These are phyloP conservation scores for Pegea sp. DNA, from an alignment of 23 tunicate genomes.

Conservation along the genomic window DNA sequence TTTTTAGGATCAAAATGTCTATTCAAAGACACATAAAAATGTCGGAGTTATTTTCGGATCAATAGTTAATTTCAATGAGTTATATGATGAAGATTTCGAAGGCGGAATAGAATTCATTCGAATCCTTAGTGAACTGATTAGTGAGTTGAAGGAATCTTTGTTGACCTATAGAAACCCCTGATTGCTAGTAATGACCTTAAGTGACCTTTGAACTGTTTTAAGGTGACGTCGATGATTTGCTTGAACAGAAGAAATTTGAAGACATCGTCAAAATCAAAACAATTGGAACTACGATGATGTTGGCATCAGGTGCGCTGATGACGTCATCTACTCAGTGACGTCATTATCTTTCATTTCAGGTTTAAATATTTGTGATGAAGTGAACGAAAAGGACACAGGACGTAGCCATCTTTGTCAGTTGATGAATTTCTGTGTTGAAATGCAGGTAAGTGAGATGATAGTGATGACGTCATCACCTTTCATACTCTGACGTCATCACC, in stretches of 20 bases:
- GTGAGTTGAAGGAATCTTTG: conserved; percentile 24
- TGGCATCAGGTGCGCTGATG: conserved; percentile 54
- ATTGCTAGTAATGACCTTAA: no score
- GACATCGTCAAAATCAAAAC: conserved; percentile 94
- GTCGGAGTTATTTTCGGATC: conserved; percentile 94
- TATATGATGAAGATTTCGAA: conserved; percentile 70
- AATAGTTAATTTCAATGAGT: conserved; percentile 78
- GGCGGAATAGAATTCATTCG: conserved; percentile 87
- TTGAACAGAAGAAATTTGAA: conserved; percentile 29
- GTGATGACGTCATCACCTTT: no score
- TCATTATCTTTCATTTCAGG: conserved; percentile 27
- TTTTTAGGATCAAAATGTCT: conserved; percentile 30
- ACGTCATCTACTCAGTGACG: no score
- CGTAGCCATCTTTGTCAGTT: conserved; percentile 32
- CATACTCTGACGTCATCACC: no score
- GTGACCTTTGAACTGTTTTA: no score
- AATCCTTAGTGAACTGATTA: conserved; percentile 81
- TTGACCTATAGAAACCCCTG: no score
- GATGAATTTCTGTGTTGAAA: conserved; percentile 80
- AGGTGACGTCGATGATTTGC: conserved; percentile 87
- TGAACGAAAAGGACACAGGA: conserved; percentile 21
- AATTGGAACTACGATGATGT: conserved; percentile 86
- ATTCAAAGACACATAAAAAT: conserved; percentile 76
- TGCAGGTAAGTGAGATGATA: conserved; percentile 35
- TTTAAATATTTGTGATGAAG: conserved; percentile 36